Evolutionary conservation across 2,797 vertebrate species (phyloP).

Genomic region (Sus cebifrons): DNA sequence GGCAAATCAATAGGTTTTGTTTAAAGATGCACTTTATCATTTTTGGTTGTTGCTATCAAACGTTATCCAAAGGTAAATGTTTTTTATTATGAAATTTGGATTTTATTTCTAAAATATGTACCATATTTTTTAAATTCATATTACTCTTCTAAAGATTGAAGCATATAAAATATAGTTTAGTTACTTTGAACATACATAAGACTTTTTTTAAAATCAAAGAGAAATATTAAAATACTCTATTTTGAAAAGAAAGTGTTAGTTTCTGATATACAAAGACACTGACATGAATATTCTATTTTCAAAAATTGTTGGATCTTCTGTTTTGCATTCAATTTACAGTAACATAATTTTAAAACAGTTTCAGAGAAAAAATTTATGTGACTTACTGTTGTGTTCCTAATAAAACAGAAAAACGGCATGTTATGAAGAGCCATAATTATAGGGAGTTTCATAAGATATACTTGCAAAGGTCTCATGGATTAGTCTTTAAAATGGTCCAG

Average conservation of each 20-base stretch:
- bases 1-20: not conserved
- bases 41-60: not conserved
- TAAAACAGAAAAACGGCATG: constrained; percentile 83
- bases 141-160: constrained; percentile 25
- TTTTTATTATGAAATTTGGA: not conserved
- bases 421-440: constrained; percentile 84
- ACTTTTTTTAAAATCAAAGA: not conserved
- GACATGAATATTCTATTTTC: constrained; percentile 64
- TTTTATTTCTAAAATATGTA: not conserved
- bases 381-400: constrained; percentile 80
- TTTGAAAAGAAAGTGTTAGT: not conserved
- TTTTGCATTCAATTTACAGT: constrained; percentile 67
- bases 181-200: not conserved
- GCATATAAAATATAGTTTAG: not conserved
- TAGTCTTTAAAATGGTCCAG: constrained; percentile 78
- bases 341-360: constrained; percentile 73
- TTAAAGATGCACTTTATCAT: not conserved
- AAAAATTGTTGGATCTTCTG: constrained; percentile 21
- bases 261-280: constrained; percentile 46
- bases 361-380: constrained; percentile 43
- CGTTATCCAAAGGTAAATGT: not conserved
- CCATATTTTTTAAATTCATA: not conserved
- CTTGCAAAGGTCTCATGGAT: constrained; percentile 77
- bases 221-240: constrained; percentile 15
- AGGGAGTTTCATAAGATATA: constrained; percentile 75